Evolutionary conservation across 1,140 invertebrate species (phyloP), one percentile per base, ranked within the genome.

Genomic region (Odontomachus brunneus): DNA sequence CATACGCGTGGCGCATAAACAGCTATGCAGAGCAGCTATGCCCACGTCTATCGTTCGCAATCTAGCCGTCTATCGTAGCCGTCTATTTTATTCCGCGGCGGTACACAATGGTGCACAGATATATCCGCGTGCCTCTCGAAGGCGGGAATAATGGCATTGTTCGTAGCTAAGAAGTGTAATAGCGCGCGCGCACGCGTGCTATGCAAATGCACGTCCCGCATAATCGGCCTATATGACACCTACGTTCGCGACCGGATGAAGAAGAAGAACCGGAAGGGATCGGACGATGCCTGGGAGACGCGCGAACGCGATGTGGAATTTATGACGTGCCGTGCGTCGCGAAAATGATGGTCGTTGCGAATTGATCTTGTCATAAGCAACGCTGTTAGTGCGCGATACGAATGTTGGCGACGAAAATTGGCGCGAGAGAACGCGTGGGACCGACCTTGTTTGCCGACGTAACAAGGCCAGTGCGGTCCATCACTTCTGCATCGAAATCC

Each of bases 91-190:
- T 78, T 44, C 22, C 33, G 5, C 33, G 75, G 44, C 65, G 75
- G 65, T n/a, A n/a, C 57, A 80, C 65, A 80, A 80, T 80, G 75
- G 75, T 29, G 69, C 75, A 51, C 29, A 80, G 49, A 80, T 69
- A 78, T 38, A 80, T 80, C 75, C 75, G 51, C 75, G 75, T 80
- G 65, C 65, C 65, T 69, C 33, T 80, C 65, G 33, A n/a, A 69
- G 75, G 51, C 38, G 75, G 65, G 75, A 80, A 80, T 80, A 80
- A 80, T 80, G 51, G 65, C 65, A 80, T 80, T 80, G 75, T 80
- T 80, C 75, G 51, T 71, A 51, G 65, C 7, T 57, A 65, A 80
- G 75, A 80, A 71, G 75, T 57, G 75, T 78, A 78, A 78, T 78
- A 76, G 73, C 65, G 51, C n/a, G 29, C 49, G 19, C 60, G 38